These are phyloP conservation scores for Lithosia quadra DNA, from an alignment of 2,888 invertebrate genomes.

Conservation along the genomic window DNA sequence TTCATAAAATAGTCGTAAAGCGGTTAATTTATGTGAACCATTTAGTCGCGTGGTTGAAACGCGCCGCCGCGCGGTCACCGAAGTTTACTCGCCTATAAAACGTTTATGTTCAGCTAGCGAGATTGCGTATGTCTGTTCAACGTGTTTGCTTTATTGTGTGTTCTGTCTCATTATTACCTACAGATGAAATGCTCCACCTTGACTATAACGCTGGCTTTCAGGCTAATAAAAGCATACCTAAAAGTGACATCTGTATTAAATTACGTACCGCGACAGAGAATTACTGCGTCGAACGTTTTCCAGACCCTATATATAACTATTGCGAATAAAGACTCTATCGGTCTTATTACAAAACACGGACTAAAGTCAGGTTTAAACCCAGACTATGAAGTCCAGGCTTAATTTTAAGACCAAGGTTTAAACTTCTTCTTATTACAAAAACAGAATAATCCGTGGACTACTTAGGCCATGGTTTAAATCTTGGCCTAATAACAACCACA, in stretches of 20 bases:
- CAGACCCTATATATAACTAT: background rate
- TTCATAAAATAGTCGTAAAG: slow-evolving; percentile 49
- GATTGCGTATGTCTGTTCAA: slow-evolving; percentile 22
- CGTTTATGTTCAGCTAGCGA: slow-evolving; percentile 39
- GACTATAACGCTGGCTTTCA: background rate
- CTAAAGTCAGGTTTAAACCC: too few relatives aligned
- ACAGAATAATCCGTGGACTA: too few relatives aligned
- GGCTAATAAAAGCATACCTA: slow-evolving; percentile 2
- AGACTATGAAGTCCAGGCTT: too few relatives aligned
- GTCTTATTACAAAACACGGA: too few relatives aligned
- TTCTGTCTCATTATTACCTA: slow-evolving; percentile 6
- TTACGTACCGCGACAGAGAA: background rate
- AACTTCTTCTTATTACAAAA: too few relatives aligned
- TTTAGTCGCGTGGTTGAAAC: slow-evolving; percentile 45
- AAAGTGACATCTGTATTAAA: slow-evolving; percentile 1
- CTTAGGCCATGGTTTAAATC: too few relatives aligned
- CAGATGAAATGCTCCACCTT: background rate
- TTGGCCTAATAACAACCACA: too few relatives aligned
- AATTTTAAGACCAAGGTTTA: too few relatives aligned
- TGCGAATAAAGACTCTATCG: background rate
- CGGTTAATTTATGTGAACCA: slow-evolving; percentile 47
- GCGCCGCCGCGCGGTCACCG: slow-evolving; percentile 31
- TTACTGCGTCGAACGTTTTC: background rate
- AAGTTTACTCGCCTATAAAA: slow-evolving; percentile 48
- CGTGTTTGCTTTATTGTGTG: slow-evolving; percentile 26